Evolutionary conservation across 1,140 invertebrate genomes (phyloP).

Genomic region (Caenorhabditis remanei): DNA sequence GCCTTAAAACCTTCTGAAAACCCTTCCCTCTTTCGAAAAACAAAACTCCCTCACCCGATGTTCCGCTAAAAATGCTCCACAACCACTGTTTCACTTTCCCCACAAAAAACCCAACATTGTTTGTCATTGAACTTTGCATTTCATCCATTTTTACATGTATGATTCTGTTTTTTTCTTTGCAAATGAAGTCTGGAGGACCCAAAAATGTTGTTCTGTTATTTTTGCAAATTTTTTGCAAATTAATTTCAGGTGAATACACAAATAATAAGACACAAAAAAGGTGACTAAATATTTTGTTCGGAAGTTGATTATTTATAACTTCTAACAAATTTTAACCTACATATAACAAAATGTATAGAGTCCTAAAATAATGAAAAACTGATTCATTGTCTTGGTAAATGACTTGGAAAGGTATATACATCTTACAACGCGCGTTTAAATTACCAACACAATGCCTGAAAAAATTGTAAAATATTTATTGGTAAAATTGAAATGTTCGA

Average conservation of each 20-base stretch:
- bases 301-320: too few species aligned
- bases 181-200: constrained; percentile 43
- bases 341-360: too few species aligned
- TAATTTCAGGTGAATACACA: background rate
- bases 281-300: too few species aligned
- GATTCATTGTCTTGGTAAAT: too few species aligned
- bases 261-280: too few species aligned
- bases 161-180: constrained; percentile 45
- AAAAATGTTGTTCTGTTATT: background rate
- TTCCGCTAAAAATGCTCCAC: background rate
- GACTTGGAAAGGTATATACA: too few species aligned
- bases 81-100: background rate
- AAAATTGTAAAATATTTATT: too few species aligned
- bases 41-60: background rate
- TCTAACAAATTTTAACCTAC: too few species aligned
- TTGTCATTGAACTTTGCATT: constrained; percentile 28
- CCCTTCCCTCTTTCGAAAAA: constrained; percentile 20
- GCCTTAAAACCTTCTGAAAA: background rate
- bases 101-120: background rate
- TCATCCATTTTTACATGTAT: constrained; percentile 2
- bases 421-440: too few species aligned
- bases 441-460: too few species aligned
- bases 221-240: background rate
- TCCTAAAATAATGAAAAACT: too few species aligned
- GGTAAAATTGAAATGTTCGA: too few species aligned